phyloP scores from a whole-genome alignment of 2,797 vertebrate species.

The Enteromius trimaculatus region DNA sequence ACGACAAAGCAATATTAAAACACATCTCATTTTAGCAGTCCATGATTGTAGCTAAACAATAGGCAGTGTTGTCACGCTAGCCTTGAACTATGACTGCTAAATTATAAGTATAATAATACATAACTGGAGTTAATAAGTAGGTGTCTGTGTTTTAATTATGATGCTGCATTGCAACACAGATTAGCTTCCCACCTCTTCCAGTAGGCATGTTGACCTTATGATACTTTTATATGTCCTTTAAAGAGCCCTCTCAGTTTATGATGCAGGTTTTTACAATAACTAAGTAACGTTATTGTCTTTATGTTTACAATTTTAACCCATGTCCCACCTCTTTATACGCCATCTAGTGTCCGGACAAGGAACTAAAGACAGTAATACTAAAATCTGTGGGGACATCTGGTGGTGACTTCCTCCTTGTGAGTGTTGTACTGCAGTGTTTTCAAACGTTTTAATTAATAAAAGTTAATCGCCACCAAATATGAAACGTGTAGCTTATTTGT shows the following conservation, averaged over 20 bases:
- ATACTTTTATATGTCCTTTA: background rate
- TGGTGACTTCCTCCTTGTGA: constrained; percentile 62
- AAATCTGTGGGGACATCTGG: constrained; percentile 73
- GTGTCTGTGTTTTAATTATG: constrained; percentile 32
- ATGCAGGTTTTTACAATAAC: background rate
- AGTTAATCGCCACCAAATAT: background rate
- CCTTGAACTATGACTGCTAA: background rate
- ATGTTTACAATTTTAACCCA: background rate
- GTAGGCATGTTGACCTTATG: background rate
- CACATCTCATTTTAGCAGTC: constrained; percentile 13
- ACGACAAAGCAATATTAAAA: constrained; percentile 14
- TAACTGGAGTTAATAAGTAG: constrained; percentile 42
- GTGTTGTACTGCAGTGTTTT: background rate
- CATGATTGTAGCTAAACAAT: constrained; percentile 7
- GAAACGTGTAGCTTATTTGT: background rate
- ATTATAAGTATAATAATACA: constrained; percentile 18
- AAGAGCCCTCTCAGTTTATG: background rate
- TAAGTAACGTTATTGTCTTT: background rate
- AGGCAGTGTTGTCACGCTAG: background rate
- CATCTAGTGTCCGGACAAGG: constrained; percentile 28
- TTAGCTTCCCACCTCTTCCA: constrained; percentile 16
- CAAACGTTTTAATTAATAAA: background rate
- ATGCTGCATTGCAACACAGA: constrained; percentile 1
- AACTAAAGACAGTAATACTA: constrained; percentile 12
- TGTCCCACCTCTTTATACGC: background rate